A percentile compares a stretch with the other conserved stretches of the same genome.
Conservation (phyloP, 2,888 invertebrate genomes). For the Drosophila kokeensis region DNA sequence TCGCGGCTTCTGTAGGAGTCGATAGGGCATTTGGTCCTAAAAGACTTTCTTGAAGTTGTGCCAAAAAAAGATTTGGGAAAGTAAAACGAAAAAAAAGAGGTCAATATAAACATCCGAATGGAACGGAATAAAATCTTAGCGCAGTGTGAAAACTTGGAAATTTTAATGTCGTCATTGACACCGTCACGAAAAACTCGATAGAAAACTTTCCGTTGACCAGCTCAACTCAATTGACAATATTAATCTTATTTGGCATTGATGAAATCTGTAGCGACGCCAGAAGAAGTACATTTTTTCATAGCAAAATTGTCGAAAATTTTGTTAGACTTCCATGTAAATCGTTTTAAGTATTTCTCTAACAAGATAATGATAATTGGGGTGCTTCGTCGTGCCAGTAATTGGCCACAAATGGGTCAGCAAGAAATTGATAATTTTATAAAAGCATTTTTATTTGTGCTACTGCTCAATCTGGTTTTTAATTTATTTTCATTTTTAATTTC, state of each 20-base stretch:
- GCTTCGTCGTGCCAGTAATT: not conserved
- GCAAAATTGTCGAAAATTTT: slow-evolving; percentile 21
- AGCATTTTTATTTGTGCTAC: not conserved
- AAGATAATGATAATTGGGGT: slow-evolving; percentile 18
- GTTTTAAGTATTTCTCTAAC: slow-evolving; percentile 21
- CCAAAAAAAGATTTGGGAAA: slow-evolving; percentile 30
- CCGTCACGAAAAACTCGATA: slow-evolving; percentile 13
- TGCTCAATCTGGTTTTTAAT: not conserved
- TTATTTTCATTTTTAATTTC: not conserved
- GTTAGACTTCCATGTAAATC: slow-evolving; percentile 23
- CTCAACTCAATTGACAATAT: slow-evolving; percentile 44
- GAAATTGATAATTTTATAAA: not conserved
- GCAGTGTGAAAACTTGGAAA: slow-evolving; percentile 31
- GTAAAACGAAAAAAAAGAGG: slow-evolving; percentile 1
- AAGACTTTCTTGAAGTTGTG: slow-evolving; percentile 44
- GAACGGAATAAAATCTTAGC: slow-evolving; percentile 23
- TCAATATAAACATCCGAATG: slow-evolving; percentile 20
- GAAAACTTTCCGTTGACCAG: slow-evolving; percentile 35
- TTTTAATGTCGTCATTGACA: slow-evolving; percentile 48
- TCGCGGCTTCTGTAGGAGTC: slow-evolving; percentile 62
- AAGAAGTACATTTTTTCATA: slow-evolving; percentile 5
- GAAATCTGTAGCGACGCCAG: slow-evolving; percentile 15
- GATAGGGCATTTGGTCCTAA: slow-evolving; percentile 54
- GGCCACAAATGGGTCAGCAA: not conserved
- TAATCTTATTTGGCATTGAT: slow-evolving; percentile 59